These are phyloP conservation scores for Carterocephalus palaemon DNA, from an alignment of 2,888 invertebrate species.

Conservation along the genomic window DNA sequence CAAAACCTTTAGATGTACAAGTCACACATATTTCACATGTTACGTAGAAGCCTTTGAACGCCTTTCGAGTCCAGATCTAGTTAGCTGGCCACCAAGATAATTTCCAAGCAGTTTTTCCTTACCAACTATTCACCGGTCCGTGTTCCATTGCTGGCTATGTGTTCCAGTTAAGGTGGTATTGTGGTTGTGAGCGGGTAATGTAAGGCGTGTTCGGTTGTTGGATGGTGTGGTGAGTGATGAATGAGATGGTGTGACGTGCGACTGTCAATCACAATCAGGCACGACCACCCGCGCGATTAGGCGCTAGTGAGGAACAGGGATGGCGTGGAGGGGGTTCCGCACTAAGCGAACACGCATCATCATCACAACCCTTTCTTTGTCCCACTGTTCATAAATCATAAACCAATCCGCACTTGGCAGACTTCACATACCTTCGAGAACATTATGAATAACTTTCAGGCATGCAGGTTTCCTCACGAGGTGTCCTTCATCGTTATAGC, in stretches of 20 bases:
- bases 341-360: too few species aligned
- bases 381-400: too few species aligned
- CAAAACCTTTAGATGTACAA: slow-evolving; percentile 36
- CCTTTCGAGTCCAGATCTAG: slow-evolving; percentile 40
- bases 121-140: slow-evolving; percentile 7
- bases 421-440: too few species aligned
- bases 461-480: too few species aligned
- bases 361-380: too few species aligned
- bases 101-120: not conserved
- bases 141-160: slow-evolving; percentile 35
- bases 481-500: too few species aligned
- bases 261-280: slow-evolving; percentile 76
- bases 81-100: slow-evolving; percentile 30
- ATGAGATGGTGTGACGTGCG: slow-evolving; percentile 55
- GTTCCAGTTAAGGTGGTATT: not conserved
- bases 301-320: slow-evolving; percentile 41
- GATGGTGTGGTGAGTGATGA: slow-evolving; percentile 33
- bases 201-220: slow-evolving; percentile 28
- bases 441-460: too few species aligned
- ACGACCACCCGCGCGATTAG: slow-evolving; percentile 75
- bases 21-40: slow-evolving; percentile 42
- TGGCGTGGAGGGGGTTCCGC: slow-evolving; percentile 44
- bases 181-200: slow-evolving; percentile 33
- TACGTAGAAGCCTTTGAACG: slow-evolving; percentile 38
- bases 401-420: too few species aligned